Evolutionary conservation across 2,113 vertebrate species (phyloP).

Genomic region (Periophthalmodon schlosseri): DNA sequence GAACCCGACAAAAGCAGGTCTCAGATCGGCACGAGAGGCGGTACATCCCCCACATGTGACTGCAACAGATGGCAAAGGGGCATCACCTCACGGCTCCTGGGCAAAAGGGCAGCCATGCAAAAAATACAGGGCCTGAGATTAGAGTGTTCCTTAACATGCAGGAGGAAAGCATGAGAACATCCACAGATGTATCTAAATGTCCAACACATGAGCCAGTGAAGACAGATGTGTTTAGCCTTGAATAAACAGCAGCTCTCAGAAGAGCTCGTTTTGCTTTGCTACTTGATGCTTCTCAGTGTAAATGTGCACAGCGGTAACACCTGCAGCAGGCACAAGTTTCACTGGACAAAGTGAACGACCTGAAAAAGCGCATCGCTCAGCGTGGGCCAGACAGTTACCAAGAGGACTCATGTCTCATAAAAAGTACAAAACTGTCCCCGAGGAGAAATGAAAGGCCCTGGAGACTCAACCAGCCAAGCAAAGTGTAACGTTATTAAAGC

Average conservation of each 20-base stretch:
- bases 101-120: constrained; percentile 60
- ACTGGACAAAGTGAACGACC: constrained; percentile 56
- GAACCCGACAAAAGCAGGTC: constrained; percentile 19
- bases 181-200: background rate
- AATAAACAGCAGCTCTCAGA: constrained; percentile 26
- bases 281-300: constrained; percentile 54
- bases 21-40: background rate
- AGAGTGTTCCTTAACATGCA: constrained; percentile 34
- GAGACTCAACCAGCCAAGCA: constrained; percentile 38
- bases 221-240: background rate
- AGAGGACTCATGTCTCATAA: constrained; percentile 56
- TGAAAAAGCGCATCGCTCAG: constrained; percentile 57
- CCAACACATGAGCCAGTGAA: background rate
- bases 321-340: constrained; percentile 48
- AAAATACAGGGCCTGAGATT: constrained; percentile 57
- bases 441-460: constrained; percentile 16
- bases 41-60: constrained; percentile 49
- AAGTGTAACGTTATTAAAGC: constrained; percentile 12
- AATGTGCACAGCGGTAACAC: constrained; percentile 48
- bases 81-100: constrained; percentile 32
- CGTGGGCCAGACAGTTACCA: constrained; percentile 61
- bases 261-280: constrained; percentile 51
- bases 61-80: constrained; percentile 66
- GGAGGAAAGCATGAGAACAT: constrained; percentile 17
- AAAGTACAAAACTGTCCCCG: constrained; percentile 41